Conservation (phyloP, 1,140 invertebrate species). For the Chionoecetes opilio region DNA sequence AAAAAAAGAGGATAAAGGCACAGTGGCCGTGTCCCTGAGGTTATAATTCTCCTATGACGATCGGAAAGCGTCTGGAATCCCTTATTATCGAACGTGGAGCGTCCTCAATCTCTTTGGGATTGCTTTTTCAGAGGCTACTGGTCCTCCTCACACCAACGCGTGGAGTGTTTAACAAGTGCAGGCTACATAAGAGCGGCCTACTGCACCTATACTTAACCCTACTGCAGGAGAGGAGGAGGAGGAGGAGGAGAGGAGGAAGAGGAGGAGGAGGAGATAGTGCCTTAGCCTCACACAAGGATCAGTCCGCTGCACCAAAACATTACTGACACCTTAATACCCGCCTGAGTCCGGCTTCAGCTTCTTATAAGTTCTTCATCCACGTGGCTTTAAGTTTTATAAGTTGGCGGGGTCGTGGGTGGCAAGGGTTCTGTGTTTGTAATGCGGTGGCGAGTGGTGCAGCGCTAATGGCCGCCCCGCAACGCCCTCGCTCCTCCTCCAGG, state of each 20-base stretch:
- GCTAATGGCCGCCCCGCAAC: background rate
- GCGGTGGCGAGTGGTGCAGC: background rate
- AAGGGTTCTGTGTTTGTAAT: conserved; percentile 41
- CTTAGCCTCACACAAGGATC: background rate
- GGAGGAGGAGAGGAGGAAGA: background rate
- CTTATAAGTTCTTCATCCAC: conserved; percentile 75
- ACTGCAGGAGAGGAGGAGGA: background rate
- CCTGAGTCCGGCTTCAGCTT: conserved; percentile 62
- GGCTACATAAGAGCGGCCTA: background rate
- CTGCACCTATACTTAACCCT: background rate
- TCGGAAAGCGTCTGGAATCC: conserved; percentile 48
- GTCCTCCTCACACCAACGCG: background rate
- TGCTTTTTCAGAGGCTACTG: background rate
- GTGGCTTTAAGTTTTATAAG: conserved; percentile 72
- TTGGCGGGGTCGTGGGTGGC: conserved; percentile 55
- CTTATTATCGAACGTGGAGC: conserved; percentile 50
- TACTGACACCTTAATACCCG: conserved; percentile 75
- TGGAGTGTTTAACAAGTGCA: background rate
- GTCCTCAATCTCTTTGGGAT: conserved; percentile 58
- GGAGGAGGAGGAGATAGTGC: background rate
- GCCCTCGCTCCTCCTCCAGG: background rate
- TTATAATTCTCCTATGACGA: conserved; percentile 15
- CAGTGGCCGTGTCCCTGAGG: background rate
- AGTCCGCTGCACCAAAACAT: conserved; percentile 64
- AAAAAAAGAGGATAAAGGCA: conserved; percentile 41